Conservation (phyloP, 2,888 invertebrate genomes). For the Pammene fasciana region DNA sequence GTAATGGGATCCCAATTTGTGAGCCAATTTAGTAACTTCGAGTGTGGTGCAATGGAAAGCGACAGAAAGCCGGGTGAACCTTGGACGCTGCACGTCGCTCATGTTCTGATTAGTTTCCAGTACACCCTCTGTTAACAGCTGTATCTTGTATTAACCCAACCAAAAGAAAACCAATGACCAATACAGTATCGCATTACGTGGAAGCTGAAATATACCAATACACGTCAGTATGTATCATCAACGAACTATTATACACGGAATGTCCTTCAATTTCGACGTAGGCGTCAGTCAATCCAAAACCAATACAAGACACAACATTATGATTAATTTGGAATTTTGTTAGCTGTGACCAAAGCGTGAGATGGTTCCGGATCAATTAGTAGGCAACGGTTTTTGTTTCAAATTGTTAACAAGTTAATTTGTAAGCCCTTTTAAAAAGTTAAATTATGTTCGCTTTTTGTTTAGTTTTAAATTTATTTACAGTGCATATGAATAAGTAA, state of each 20-base stretch:
- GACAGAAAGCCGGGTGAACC: slow-evolving; percentile 78
- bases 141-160: slow-evolving; percentile 84
- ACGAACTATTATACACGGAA: slow-evolving; percentile 49
- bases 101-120: slow-evolving; percentile 80
- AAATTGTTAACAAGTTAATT: slow-evolving; percentile 23
- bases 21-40: slow-evolving; percentile 81
- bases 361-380: slow-evolving; percentile 75
- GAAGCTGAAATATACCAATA: slow-evolving; percentile 83
- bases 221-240: slow-evolving; percentile 66
- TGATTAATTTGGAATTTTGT: slow-evolving; percentile 81
- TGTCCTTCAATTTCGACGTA: slow-evolving; percentile 57
- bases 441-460: background rate
- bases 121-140: slow-evolving; percentile 81
- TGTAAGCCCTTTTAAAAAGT: slow-evolving; percentile 26
- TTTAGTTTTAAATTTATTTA: background rate
- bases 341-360: slow-evolving; percentile 81
- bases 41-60: slow-evolving; percentile 82
- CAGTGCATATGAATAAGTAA: slow-evolving; percentile 2
- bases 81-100: slow-evolving; percentile 67
- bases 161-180: slow-evolving; percentile 83
- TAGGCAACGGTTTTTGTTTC: slow-evolving; percentile 48
- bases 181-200: slow-evolving; percentile 77
- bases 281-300: slow-evolving; percentile 72
- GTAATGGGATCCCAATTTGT: slow-evolving; percentile 81
- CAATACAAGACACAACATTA: slow-evolving; percentile 84